Base-by-base conservation (phyloP, 2,113 vertebrate species). In the Illadopsis cleaveri region DNA sequence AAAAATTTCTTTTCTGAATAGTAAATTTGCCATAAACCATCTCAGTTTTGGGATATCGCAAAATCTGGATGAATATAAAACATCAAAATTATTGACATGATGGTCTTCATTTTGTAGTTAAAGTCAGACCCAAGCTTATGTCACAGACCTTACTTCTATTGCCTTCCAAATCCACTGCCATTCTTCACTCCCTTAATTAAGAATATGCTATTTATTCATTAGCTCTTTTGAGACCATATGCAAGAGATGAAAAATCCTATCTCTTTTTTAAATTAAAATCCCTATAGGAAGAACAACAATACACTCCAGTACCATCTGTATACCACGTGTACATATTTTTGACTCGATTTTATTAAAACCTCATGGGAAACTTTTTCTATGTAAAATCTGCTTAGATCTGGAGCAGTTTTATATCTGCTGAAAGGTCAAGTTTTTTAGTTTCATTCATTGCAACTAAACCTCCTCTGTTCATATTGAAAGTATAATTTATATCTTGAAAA, bases 241-340 rank as follows among this genome's bases (percentile, higher is more conserved):
- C 48, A 85, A 82, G 13, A 19, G 33, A 93, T 40, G 33, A 96
- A 86, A 94, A 93, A 68, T 35, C 12, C 7, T 73, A 38, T 37
- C 22, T 37, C n/a, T 57, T 65, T 62, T 77, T 70, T 18, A 0
- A 57, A 90, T 90, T 64, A 87, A 93, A 90, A 68, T 11, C 28
- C 44, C 11, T 77, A 62, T 6, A 88, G 62, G 42, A 95, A 94
- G 45, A 95, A 79, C 16, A 93, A 66, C 44, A 91, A 60, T 54
- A 64, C 61, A 90, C 66, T 90, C 54, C 82, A 90, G 11, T 70
- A 86, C 45, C 90, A 93, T 91, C 73, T 95, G 91, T 33, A 70
- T 37, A 73, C 31, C 75, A 80, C 11, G 44, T 31, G 57, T 25
- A 94, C 35, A 68, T 2, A 40, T 84, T 91, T 93, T 69, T 57